A percentile compares a stretch with the other conserved stretches of the same genome.
Evolutionary conservation across 2,797 vertebrate species (phyloP).

Genomic region (Helarctos malayanus): DNA sequence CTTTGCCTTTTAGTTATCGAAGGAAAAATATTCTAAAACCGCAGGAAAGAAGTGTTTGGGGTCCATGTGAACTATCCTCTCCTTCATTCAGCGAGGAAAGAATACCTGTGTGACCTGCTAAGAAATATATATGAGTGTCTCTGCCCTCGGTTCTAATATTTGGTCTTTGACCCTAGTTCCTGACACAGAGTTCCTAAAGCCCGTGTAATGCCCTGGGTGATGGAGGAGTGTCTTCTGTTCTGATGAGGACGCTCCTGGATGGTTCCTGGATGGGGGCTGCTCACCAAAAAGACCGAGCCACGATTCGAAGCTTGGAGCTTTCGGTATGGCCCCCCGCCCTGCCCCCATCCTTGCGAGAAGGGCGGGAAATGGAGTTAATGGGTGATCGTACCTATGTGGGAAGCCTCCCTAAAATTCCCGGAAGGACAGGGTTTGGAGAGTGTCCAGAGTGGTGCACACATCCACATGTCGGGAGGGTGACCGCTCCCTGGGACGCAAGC

Average conservation of each 20-base stretch:
- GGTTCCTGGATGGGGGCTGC: not conserved
- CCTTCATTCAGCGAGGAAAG: not conserved
- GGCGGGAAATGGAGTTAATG: not conserved
- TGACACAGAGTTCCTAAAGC: not conserved
- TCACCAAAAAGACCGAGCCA: not conserved
- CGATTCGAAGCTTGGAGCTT: not conserved
- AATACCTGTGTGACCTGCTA: not conserved
- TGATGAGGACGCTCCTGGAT: not conserved
- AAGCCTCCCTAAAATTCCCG: not conserved
- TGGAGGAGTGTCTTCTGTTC: not conserved
- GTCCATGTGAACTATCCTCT: accelerated
- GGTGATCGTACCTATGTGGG: not conserved
- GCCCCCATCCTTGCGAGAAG: not conserved
- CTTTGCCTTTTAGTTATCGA: not conserved
- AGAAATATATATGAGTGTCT: too few relatives aligned
- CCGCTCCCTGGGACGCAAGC: not conserved
- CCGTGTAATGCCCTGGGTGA: not conserved
- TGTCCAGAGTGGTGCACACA: not conserved
- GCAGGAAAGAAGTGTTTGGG: not conserved
- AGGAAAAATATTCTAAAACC: not conserved
- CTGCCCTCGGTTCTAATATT: not conserved
- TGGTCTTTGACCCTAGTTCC: not conserved
- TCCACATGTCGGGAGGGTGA: not conserved
- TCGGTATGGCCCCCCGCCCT: not conserved
- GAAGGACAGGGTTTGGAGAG: not conserved